Evolutionary conservation across 2,888 invertebrate genomes (phyloP).

Genomic region (Conistra vaccinii): DNA sequence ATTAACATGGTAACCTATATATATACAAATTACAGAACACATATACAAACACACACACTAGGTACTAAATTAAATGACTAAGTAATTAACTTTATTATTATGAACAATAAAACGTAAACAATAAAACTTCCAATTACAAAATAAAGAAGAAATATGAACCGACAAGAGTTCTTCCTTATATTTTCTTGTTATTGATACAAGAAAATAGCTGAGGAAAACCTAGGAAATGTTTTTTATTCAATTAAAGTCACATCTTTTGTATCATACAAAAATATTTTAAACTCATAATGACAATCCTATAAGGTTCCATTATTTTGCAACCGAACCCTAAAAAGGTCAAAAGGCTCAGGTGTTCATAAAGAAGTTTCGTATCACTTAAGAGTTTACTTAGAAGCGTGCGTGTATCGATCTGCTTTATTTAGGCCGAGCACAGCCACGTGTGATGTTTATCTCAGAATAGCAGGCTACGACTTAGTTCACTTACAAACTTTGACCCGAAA

Average conservation of each 20-base stretch:
- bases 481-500: background rate
- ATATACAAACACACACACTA: too few species aligned
- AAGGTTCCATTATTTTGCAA: background rate
- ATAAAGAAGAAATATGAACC: background rate
- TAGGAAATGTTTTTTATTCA: background rate
- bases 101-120: background rate
- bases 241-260: background rate
- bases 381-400: slow-evolving; percentile 17
- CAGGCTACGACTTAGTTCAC: background rate
- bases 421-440: background rate
- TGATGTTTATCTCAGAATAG: background rate
- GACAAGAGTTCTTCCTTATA: background rate
- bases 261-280: background rate
- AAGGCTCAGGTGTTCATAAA: slow-evolving; percentile 30
- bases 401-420: slow-evolving; percentile 11
- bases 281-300: background rate
- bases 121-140: background rate
- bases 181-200: background rate
- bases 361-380: slow-evolving; percentile 27
- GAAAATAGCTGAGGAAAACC: background rate
- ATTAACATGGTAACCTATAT: too few species aligned
- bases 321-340: slow-evolving; percentile 18
- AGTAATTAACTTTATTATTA: too few species aligned
- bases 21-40: too few species aligned
- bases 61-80: too few species aligned